Base-by-base conservation (phyloP, 2,888 invertebrate species). In the Leptothorax acervorum region DNA sequence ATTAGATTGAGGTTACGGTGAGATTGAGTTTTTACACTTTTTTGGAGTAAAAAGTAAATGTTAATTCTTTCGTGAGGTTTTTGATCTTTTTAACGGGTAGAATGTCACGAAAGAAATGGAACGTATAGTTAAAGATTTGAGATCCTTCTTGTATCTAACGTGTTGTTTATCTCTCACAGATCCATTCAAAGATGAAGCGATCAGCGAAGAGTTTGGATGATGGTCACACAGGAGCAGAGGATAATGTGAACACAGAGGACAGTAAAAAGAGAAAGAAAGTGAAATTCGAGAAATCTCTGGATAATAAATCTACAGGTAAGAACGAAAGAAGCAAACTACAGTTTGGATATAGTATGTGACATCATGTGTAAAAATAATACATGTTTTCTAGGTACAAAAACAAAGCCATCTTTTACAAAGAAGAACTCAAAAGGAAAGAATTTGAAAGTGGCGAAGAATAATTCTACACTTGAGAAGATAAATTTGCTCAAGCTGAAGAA, bases 401-500 rank as follows among this genome's bases (percentile, higher is more conserved):
- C 9, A 62, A 70, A 81, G 12, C 12, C 48, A 18, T 18, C 60
- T 5, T 12, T 45, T 28, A 4, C 18, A 8, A 81, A 70, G 12
- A 71, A 70, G 23, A 39, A 35, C 0, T 42, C 55, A 9, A 63
- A 63, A 0, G 51, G 9, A 39, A 63, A 35, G 5, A 35, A 39
- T 51, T 9, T 5, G 3, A 39, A 53, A 15, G 15, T 48, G 31
- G 60, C 60, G 0, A 39, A 74, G 0, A 35, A 62, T 53, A 68
- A 28, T 51, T n/a, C 11, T 6, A n/a, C 39, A 23, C 71, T 35
- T 5, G 94, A 95, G 78, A 95, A 97, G 95, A 96, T 96, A 83
- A 96, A 97, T 92, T 98, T 98, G 97, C 95, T 96, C 15, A 96
- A 97, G 93, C 96, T 97, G 94, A 98, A 97, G 91, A 96, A 97